Base-by-base conservation (phyloP, 2,113 vertebrate species). In the Oncorhynchus kisutch region DNA sequence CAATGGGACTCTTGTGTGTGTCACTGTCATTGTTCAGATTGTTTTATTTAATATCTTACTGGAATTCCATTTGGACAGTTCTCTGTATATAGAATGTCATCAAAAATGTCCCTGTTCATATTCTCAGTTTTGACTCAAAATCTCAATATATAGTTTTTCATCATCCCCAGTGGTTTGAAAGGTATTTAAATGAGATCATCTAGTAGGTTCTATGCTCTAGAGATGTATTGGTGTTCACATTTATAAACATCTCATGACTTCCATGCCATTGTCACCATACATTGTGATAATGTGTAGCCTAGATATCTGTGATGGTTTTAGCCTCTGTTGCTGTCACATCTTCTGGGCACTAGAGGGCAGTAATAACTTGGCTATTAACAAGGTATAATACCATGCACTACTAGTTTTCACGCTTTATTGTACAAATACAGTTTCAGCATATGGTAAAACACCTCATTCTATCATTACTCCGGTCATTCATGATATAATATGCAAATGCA, bases 311-410 rank as follows among this genome's bases (percentile, higher is more conserved):
- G 20, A 57, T 57, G 7, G n/a, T 24, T 9, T 16, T 22, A 13
- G 18, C 25, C 48, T 20, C 11, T 51, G 1, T 9, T 86, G 80
- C 68, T 77, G 48, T 76, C 70, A 31, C 16, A 54, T 60, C 29
- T 68, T 1, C 65, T 45, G 39, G 39, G 60, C 85, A 18, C 70
- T 81, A 85, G 85, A 60, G 73, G 85, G 83, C 77, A 82, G 77
- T 73, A 84, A 25, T 78, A 34, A 22, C 49, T 14, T 34, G 74
- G 72, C 25, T 54, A 22, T 69, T 6, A 68, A 31, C 8, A 22
- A 7, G n/a, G 3, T 22, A 20, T 45, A 45, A 9, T 22, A 16
- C 5, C 59, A 3, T 9, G 3, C 3, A 22, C 59, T 54, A 54
- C n/a, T 22, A 62, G n/a, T 1, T 62, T 62, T 7, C n/a, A 62